These are phyloP conservation scores for Regulus satrapa DNA, from an alignment of 2,113 vertebrate genomes.

Conservation along the genomic window DNA sequence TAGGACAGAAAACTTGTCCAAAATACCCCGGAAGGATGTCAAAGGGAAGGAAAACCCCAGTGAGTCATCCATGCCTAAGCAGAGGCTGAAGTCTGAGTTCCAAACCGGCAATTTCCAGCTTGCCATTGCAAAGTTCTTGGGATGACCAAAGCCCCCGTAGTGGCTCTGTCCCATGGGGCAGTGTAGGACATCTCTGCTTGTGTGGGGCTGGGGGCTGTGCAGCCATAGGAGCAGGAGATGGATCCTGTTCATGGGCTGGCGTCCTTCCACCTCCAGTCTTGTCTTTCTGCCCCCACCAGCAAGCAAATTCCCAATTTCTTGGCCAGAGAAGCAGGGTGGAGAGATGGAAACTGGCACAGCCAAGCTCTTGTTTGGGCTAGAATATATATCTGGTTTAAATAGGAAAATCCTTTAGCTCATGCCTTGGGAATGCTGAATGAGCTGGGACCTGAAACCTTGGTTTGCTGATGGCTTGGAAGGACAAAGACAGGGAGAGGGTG, in stretches of 20 bases:
- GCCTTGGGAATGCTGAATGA: not conserved
- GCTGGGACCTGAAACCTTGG: not conserved
- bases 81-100: not conserved
- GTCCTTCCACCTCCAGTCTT: not conserved
- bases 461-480: not conserved
- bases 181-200: not conserved
- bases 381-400: not conserved
- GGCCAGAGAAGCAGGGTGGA: not conserved
- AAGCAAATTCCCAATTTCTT: not conserved
- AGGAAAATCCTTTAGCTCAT: not conserved
- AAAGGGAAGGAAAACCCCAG: not conserved
- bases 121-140: not conserved
- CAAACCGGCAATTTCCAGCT: not conserved
- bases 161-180: fast-evolving
- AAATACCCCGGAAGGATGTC: fast-evolving
- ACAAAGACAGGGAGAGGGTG: not conserved
- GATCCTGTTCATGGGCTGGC: not conserved
- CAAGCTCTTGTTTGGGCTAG: not conserved
- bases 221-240: not conserved
- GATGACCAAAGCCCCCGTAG: fast-evolving
- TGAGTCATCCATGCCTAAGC: not conserved
- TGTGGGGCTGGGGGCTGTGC: not conserved
- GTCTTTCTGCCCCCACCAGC: not conserved
- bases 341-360: not conserved
- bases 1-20: not conserved